These are phyloP conservation scores for Maccullochella peelii DNA, from an alignment of 2,113 vertebrate genomes.

Conservation along the genomic window DNA sequence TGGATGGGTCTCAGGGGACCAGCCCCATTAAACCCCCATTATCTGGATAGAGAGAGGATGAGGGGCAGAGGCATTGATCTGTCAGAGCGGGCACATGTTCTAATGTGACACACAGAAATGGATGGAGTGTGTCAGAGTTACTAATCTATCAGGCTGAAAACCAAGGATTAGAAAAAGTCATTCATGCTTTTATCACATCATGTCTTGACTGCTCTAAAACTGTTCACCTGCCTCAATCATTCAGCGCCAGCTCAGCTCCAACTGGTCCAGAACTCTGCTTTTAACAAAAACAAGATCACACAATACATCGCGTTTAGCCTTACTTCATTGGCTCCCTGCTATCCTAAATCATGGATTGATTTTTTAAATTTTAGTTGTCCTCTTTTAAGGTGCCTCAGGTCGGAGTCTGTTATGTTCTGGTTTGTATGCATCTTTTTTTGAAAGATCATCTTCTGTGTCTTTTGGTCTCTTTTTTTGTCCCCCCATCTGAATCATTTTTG, in stretches of 20 bases:
- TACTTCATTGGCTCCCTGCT: too few relatives aligned
- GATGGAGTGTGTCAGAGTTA: conserved; percentile 9
- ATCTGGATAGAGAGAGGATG: conserved; percentile 66
- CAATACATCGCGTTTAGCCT: background rate
- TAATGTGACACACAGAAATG: conserved; percentile 31
- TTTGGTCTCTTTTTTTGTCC: too few relatives aligned
- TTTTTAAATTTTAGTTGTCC: background rate
- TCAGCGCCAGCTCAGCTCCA: background rate
- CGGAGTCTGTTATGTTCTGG: background rate
- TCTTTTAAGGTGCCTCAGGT: background rate
- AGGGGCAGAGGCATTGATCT: conserved; percentile 61
- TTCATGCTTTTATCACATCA: background rate
- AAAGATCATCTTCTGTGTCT: too few relatives aligned
- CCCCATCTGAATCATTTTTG: too few relatives aligned
- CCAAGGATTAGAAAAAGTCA: background rate
- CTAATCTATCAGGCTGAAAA: background rate
- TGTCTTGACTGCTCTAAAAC: background rate
- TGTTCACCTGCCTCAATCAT: background rate
- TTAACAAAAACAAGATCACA: background rate
- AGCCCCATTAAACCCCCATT: conserved; percentile 76
- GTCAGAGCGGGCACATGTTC: conserved; percentile 45
- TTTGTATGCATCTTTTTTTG: too few relatives aligned
- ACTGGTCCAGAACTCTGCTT: background rate
- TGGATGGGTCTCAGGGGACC: conserved; percentile 59
- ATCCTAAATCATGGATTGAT: background rate